phyloP scores from a whole-genome alignment of 2,888 invertebrate species.

The Lasius platythorax region DNA sequence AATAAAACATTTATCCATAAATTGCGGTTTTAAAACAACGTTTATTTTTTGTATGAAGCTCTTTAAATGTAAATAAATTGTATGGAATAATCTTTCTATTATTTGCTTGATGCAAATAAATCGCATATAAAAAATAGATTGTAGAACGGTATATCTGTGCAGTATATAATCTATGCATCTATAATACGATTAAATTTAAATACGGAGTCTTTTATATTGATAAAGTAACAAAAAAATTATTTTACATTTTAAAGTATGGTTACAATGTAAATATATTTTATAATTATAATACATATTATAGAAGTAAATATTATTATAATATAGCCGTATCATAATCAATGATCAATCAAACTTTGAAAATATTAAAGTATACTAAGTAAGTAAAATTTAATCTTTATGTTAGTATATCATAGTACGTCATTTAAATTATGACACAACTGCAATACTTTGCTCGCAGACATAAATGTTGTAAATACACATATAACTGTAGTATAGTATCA shows the following conservation, averaged over 20 bases:
- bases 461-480: not conserved
- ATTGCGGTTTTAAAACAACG: not conserved
- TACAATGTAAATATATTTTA: slow-evolving; percentile 1
- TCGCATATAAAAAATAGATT: not conserved
- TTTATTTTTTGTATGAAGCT: not conserved
- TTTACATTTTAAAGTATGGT: slow-evolving; percentile 1
- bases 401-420: not conserved
- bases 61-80: not conserved
- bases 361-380: slow-evolving; percentile 11
- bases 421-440: not conserved
- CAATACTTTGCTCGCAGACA: not conserved
- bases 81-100: not conserved
- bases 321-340: not conserved
- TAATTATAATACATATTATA: not conserved
- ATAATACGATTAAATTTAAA: not conserved
- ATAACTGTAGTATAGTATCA: not conserved
- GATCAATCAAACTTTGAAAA: not conserved
- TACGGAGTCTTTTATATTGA: not conserved
- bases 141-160: not conserved
- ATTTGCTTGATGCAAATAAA: not conserved
- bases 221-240: slow-evolving; percentile 5
- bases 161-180: not conserved
- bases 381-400: not conserved
- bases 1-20: not conserved
- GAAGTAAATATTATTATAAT: not conserved